Conservation (phyloP, 2,888 invertebrate genomes). For the Papilio protenor region DNA sequence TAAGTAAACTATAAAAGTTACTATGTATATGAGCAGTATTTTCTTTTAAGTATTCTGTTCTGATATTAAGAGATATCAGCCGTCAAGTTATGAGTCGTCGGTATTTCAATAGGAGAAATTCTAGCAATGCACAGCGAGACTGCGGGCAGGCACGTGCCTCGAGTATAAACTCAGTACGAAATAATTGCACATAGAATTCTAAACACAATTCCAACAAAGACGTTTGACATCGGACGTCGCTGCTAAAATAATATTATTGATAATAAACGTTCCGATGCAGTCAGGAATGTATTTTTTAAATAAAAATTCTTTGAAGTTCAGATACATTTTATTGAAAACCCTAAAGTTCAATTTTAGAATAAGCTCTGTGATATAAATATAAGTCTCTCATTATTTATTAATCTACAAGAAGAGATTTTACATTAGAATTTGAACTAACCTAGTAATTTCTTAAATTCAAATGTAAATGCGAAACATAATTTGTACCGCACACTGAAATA, state of each 20-base stretch:
- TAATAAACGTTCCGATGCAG: background rate
- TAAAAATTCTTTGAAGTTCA: background rate
- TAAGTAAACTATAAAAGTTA: too few relatives aligned
- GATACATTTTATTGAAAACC: background rate
- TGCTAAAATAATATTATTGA: slow-evolving; percentile 19
- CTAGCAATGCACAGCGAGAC: slow-evolving; percentile 8
- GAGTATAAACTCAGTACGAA: background rate
- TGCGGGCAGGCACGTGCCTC: slow-evolving; percentile 13
- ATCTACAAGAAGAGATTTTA: too few relatives aligned
- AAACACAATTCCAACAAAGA: slow-evolving; percentile 1
- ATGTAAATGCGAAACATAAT: background rate
- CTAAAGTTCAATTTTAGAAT: background rate
- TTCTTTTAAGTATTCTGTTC: background rate
- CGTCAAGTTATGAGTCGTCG: slow-evolving; percentile 1
- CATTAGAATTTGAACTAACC: too few relatives aligned
- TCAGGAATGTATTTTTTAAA: background rate
- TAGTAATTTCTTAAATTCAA: too few relatives aligned
- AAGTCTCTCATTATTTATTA: too few relatives aligned
- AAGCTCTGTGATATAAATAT: background rate
- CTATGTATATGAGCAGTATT: background rate
- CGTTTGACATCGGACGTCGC: background rate
- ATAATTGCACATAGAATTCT: slow-evolving; percentile 14
- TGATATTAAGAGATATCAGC: background rate
- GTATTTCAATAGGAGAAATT: slow-evolving; percentile 7
- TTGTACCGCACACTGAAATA: background rate